Evolutionary conservation across 2,113 vertebrate species (phyloP), one percentile per base, ranked within the genome.

Genomic region (Jacana jacana): DNA sequence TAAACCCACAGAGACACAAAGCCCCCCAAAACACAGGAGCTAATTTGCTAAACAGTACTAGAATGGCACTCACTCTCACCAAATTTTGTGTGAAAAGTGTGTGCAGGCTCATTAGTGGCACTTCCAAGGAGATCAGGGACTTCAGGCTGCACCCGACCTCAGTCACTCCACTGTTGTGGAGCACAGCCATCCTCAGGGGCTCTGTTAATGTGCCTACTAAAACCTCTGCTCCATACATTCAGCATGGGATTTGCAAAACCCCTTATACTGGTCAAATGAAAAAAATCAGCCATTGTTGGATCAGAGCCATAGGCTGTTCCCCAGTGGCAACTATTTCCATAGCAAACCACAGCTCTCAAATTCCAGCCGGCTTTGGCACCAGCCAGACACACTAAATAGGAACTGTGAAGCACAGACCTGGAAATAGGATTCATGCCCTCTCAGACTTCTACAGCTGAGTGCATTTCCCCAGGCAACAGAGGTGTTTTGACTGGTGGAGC

Each of bases 361-460:
- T 52, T 86, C 63, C 44, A 71, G 31, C 69, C 60, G 3, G 40
- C 78, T 92, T 92, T 42, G 10, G 91, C 79, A 81, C 31, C 78
- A 92, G 44, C 70, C 88, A 88, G 71, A 58, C 20, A 9, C 68
- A 33, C 75, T 77, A 91, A 96, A 81, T 2, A 84, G 76, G 39
- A 95, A 55, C 20, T 65, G 42, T 70, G 79, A 95, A 92, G 75
- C 70, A 83, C 55, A 73, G 61, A 69, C 52, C 52, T 83, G 86
- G 75, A 93, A 95, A 96, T 8, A 66, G 79, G 81, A 95, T 86
- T 93, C 39, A n/a, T 61, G 71, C 40, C 55, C 85, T 68, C 81
- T 79, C 9, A 0, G n/a, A 48, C 28, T 92, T 81, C 52, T 40
- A 75, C 16, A 89, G 52, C 63, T 65, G 80, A 88, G 54, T 51